These are phyloP conservation scores for Cottus gobio DNA, from an alignment of 2,113 vertebrate species.

Conservation along the genomic window DNA sequence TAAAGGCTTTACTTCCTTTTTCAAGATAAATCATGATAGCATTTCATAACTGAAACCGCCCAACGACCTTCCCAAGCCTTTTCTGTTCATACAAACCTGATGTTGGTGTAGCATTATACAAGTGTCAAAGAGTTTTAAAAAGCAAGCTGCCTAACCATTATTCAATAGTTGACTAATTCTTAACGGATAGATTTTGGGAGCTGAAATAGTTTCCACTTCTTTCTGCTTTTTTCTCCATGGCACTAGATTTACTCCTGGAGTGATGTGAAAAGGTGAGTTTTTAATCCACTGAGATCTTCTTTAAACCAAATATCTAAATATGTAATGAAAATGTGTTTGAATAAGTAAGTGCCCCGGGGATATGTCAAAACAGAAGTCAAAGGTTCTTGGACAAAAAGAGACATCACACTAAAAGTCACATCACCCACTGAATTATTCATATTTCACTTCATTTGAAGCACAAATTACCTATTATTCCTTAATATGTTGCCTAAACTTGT, in stretches of 20 bases:
- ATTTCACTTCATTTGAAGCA: not conserved
- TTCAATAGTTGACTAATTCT: not conserved
- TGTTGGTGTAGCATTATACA: not conserved
- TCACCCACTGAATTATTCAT: not conserved
- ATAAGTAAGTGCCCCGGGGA: not conserved
- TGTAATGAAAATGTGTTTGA: not conserved
- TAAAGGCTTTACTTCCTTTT: slow-evolving; percentile 12
- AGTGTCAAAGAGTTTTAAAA: not conserved
- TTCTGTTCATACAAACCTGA: not conserved
- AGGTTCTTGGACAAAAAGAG: not conserved
- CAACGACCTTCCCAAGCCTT: not conserved
- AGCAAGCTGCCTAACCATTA: not conserved
- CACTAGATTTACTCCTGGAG: not conserved
- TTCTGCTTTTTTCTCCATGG: not conserved
- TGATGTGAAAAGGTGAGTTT: too few relatives aligned
- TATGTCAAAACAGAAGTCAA: not conserved
- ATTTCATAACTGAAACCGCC: not conserved
- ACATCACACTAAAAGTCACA: not conserved
- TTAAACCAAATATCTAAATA: not conserved
- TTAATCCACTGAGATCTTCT: not conserved
- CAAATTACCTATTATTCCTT: not conserved
- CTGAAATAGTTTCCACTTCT: not conserved
- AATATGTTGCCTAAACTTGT: not conserved
- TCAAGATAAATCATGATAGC: not conserved
- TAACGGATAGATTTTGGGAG: not conserved